Conservation (phyloP, 2,888 invertebrate genomes). For the Euzetes globulus region DNA sequence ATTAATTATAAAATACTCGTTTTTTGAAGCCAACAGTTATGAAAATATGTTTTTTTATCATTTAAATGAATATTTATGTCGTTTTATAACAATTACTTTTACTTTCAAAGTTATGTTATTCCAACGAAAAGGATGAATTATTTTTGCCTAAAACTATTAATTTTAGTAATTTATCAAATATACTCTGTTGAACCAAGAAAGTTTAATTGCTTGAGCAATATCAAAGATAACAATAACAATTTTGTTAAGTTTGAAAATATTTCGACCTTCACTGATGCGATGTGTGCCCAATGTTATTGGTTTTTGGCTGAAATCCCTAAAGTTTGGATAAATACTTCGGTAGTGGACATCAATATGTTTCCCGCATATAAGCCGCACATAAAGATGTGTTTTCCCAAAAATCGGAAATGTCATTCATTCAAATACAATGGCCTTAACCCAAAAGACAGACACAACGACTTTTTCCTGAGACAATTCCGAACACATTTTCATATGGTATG, state of each 20-base stretch:
- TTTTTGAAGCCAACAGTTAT: too few relatives aligned
- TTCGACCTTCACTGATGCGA: background rate
- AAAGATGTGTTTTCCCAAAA: background rate
- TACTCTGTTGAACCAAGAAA: too few relatives aligned
- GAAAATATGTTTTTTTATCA: too few relatives aligned
- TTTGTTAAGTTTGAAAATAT: background rate
- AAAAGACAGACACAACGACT: background rate
- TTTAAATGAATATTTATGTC: too few relatives aligned
- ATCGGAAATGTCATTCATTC: background rate
- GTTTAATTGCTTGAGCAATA: background rate
- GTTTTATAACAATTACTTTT: too few relatives aligned
- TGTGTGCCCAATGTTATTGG: constrained; percentile 32
- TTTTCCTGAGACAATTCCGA: constrained; percentile 23
- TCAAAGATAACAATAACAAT: background rate
- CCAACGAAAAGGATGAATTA: too few relatives aligned
- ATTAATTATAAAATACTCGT: too few relatives aligned
- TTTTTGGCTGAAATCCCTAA: background rate
- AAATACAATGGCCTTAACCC: background rate
- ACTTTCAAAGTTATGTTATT: too few relatives aligned
- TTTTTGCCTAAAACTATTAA: too few relatives aligned
- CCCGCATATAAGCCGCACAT: background rate
- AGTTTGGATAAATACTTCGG: background rate
- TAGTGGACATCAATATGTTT: background rate
- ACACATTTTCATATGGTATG: constrained; percentile 29
- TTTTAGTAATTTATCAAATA: too few relatives aligned